Conservation (phyloP, 2,113 vertebrate species). For the Ascaphus truei region DNA sequence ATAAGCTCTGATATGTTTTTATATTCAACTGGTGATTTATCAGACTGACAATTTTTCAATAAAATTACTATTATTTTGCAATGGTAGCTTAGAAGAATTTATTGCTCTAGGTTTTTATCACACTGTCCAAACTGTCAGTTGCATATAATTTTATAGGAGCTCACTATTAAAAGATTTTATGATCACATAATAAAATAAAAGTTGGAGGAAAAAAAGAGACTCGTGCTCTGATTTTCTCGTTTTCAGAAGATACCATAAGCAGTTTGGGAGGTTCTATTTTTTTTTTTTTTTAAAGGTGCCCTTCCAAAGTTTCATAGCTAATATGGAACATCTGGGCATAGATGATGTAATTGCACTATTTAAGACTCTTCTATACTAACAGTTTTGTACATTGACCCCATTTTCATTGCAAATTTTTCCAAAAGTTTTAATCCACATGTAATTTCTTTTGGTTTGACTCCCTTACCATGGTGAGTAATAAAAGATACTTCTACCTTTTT, state of each 20-base stretch:
- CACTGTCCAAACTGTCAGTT: slow-evolving; percentile 42
- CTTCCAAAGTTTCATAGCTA: slow-evolving; percentile 59
- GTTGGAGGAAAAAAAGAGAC: slow-evolving; percentile 50
- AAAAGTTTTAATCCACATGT: not conserved
- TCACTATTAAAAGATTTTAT: slow-evolving; percentile 49
- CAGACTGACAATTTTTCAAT: slow-evolving; percentile 44
- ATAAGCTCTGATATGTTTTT: slow-evolving; percentile 24
- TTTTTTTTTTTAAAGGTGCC: slow-evolving; percentile 58
- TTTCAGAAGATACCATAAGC: slow-evolving; percentile 62
- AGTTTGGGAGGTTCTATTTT: slow-evolving; percentile 49
- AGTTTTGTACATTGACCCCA: slow-evolving; percentile 1
- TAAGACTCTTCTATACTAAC: slow-evolving; percentile 24
- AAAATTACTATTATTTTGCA: slow-evolving; percentile 45
- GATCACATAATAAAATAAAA: slow-evolving; percentile 52
- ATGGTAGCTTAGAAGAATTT: slow-evolving; percentile 46
- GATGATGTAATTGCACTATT: slow-evolving; percentile 63
- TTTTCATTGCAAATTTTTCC: not conserved
- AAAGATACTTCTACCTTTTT: no score
- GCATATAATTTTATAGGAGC: slow-evolving; percentile 39
- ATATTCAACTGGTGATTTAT: slow-evolving; percentile 48
- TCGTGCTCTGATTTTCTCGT: slow-evolving; percentile 48
- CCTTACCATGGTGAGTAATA: no score
- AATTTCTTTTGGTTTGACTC: not conserved
- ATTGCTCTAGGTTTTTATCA: slow-evolving; percentile 47
- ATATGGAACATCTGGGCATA: slow-evolving; percentile 68